Percentiles rank a stretch among this genome's conserved stretches.
Conservation (phyloP, 2,888 invertebrate species). For the Didymodactylos carnosus region DNA sequence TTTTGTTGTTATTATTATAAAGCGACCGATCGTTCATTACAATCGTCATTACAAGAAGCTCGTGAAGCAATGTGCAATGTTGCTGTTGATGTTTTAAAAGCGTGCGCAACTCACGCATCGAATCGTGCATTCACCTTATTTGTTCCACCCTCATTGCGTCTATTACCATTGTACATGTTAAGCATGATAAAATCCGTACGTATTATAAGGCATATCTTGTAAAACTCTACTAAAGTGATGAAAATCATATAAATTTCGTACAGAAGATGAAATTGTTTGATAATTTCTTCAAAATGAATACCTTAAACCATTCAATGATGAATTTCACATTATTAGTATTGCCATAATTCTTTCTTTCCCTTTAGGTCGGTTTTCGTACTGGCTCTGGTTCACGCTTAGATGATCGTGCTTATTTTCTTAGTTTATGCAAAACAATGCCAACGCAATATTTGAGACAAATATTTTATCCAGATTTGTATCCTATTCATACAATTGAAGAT, state of each 20-base stretch:
- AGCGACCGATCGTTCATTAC: slow-evolving; percentile 69
- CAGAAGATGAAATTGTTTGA: no score
- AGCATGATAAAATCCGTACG: slow-evolving; percentile 66
- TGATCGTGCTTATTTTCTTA: slow-evolving; percentile 77
- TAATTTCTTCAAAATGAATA: no score
- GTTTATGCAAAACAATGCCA: slow-evolving; percentile 70
- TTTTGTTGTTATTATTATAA: slow-evolving; percentile 27
- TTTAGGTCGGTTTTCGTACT: slow-evolving; percentile 63
- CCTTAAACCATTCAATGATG: neutral
- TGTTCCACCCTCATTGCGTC: slow-evolving; percentile 46
- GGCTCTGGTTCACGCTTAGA: slow-evolving; percentile 60
- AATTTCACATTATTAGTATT: neutral
- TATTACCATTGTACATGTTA: slow-evolving; percentile 68
- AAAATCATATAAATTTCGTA: no score
- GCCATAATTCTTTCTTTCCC: slow-evolving; percentile 15
- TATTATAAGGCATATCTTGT: no score
- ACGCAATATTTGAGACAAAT: slow-evolving; percentile 55
- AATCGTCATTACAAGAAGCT: slow-evolving; percentile 69
- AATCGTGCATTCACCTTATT: slow-evolving; percentile 1
- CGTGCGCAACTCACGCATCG: slow-evolving; percentile 37
- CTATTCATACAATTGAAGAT: slow-evolving; percentile 53
- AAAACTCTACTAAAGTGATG: no score
- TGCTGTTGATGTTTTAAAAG: slow-evolving; percentile 63
- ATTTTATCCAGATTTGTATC: slow-evolving; percentile 77
- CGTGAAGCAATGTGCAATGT: slow-evolving; percentile 88